Evolutionary conservation across 2,888 invertebrate genomes (phyloP).

Genomic region (Globia sparganii): DNA sequence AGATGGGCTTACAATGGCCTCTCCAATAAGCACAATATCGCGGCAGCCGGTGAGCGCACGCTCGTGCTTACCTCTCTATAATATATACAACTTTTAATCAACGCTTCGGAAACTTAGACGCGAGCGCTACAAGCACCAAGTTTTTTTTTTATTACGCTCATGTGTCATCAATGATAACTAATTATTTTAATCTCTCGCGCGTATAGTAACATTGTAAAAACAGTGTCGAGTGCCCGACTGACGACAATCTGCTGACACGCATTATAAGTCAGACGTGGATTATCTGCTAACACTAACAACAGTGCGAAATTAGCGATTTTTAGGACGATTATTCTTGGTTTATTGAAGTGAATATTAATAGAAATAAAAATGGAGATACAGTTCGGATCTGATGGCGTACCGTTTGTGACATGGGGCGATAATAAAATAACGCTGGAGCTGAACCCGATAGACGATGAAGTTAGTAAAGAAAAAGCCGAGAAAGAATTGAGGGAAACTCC

Average conservation of each 20-base stretch:
- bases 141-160: conserved; percentile 4
- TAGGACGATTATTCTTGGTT: neutral
- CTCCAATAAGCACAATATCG: conserved; percentile 61
- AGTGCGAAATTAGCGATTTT: conserved; percentile 32
- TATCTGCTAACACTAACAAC: conserved; percentile 13
- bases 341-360: conserved; percentile 1
- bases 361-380: conserved; percentile 83
- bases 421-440: conserved; percentile 91
- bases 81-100: conserved; percentile 26
- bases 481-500: conserved; percentile 93
- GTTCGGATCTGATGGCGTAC: conserved; percentile 89
- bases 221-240: conserved; percentile 65
- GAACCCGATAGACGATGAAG: conserved; percentile 89
- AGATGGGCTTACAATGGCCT: conserved; percentile 72
- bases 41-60: conserved; percentile 44
- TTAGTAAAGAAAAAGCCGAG: conserved; percentile 91
- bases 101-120: conserved; percentile 38
- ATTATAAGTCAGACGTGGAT: conserved; percentile 38
- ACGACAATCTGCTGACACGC: conserved; percentile 65
- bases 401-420: conserved; percentile 91
- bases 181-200: conserved; percentile 38
- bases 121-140: conserved; percentile 17
- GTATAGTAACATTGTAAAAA: conserved; percentile 43
- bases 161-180: conserved; percentile 40
- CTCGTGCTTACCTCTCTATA: conserved; percentile 32